Conservation (phyloP, 2,113 vertebrate species). For the Psilopogon haemacephalus region DNA sequence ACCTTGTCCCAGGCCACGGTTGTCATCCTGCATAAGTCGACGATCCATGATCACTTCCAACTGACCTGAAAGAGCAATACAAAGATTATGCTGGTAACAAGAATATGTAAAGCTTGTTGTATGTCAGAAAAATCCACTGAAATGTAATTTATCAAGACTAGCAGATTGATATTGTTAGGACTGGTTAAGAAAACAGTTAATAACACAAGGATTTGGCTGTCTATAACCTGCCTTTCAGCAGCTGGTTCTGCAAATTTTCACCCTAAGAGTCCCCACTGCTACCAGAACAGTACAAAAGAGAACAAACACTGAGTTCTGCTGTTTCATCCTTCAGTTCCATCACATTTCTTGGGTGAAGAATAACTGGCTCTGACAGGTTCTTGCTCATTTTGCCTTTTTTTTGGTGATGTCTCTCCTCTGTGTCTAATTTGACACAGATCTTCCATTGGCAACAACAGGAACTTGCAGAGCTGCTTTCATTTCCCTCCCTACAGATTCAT, state of each 20-base stretch:
- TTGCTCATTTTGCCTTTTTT: not conserved
- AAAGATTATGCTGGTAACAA: not conserved
- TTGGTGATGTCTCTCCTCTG: not conserved
- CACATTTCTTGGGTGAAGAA: not conserved
- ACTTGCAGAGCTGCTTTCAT: not conserved
- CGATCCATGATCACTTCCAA: slow-evolving; percentile 93
- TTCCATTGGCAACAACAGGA: not conserved
- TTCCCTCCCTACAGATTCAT: not conserved
- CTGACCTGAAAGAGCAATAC: slow-evolving; percentile 78
- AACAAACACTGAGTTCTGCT: not conserved
- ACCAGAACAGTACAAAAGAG: not conserved
- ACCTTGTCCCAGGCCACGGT: slow-evolving; percentile 93
- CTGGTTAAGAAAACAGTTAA: not conserved
- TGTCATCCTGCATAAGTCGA: slow-evolving; percentile 92
- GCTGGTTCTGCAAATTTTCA: not conserved
- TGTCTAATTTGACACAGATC: not conserved
- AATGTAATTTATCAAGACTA: not conserved
- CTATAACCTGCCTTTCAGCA: not conserved
- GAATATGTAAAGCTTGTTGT: not conserved
- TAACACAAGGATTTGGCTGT: not conserved
- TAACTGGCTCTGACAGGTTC: not conserved
- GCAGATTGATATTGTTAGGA: not conserved
- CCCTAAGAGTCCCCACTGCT: not conserved
- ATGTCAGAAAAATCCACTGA: not conserved
- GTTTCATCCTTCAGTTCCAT: not conserved